A percentile compares a stretch with the other conserved stretches of the same genome.
Evolutionary conservation across 1,140 invertebrate genomes (phyloP).

Genomic region (Drosophila busckii): DNA sequence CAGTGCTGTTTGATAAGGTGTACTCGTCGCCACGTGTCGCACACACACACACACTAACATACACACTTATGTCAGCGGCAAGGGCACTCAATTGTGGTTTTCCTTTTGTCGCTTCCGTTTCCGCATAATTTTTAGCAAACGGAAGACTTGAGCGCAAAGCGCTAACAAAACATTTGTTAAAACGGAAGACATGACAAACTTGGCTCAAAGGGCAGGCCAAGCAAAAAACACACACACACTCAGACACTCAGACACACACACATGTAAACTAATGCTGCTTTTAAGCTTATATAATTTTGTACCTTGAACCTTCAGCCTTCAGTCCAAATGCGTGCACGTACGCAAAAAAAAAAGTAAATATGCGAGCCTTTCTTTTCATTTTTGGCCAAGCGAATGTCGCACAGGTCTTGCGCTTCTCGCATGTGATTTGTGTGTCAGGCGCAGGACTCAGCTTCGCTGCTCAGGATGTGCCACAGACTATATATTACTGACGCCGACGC

Average conservation of each 20-base stretch:
- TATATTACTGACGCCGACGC: conserved; percentile 69
- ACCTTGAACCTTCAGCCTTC: conserved; percentile 29
- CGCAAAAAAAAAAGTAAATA: conserved; percentile 58
- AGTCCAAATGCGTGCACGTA: conserved; percentile 50
- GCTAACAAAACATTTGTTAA: conserved; percentile 75
- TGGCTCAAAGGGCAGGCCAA: conserved; percentile 38
- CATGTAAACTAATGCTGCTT: conserved; percentile 43
- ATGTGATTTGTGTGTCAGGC: conserved; percentile 65
- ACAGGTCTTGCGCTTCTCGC: too few relatives aligned
- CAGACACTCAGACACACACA: not conserved
- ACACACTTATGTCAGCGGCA: conserved; percentile 31
- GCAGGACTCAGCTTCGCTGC: not conserved
- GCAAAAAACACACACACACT: not conserved
- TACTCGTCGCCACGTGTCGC: conserved; percentile 46
- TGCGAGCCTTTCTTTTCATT: not conserved
- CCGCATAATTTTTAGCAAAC: conserved; percentile 72
- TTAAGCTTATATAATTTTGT: conserved; percentile 71
- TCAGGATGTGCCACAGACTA: conserved; percentile 59
- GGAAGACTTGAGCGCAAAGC: conserved; percentile 49
- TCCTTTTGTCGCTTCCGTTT: conserved; percentile 73
- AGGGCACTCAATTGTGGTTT: conserved; percentile 73
- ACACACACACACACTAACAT: conserved; percentile 4
- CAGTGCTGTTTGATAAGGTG: conserved; percentile 45
- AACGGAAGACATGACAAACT: conserved; percentile 72
- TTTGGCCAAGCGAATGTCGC: conserved; percentile 1